phyloP scores from a whole-genome alignment of 2,888 invertebrate species.

The Dioctria linearis region DNA sequence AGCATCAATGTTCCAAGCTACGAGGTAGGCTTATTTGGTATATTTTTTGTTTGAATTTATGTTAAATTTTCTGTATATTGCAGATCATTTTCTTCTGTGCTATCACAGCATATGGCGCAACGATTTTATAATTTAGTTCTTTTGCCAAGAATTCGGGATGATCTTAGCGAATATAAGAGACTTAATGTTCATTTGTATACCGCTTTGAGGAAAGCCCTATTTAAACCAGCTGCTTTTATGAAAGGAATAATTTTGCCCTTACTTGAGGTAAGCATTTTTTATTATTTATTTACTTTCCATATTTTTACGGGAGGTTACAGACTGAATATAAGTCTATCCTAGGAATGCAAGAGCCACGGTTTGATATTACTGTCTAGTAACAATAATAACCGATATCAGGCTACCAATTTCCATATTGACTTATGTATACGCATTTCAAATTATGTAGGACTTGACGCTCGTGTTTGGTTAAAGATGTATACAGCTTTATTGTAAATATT shows the following conservation, averaged over 20 bases:
- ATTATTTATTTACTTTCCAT: no score
- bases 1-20: slow-evolving; percentile 92
- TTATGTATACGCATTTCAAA: no score
- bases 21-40: slow-evolving; percentile 61
- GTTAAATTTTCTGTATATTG: slow-evolving; percentile 65
- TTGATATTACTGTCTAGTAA: no score
- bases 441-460: no score
- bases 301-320: no score
- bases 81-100: slow-evolving; percentile 95
- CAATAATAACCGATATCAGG: no score
- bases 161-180: slow-evolving; percentile 94
- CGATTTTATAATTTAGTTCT: slow-evolving; percentile 94
- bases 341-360: no score
- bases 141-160: slow-evolving; percentile 93
- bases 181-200: slow-evolving; percentile 97
- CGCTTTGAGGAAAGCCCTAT: slow-evolving; percentile 91
- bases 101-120: slow-evolving; percentile 97
- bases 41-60: background rate
- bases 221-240: slow-evolving; percentile 98
- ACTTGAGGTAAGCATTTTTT: slow-evolving; percentile 72
- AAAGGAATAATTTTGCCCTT: slow-evolving; percentile 87
- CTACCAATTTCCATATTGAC: no score
- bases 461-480: no score
- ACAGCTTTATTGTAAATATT: no score
- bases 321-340: no score